phyloP scores from a whole-genome alignment of 2,888 invertebrate species.

The Thelaira solivaga region DNA sequence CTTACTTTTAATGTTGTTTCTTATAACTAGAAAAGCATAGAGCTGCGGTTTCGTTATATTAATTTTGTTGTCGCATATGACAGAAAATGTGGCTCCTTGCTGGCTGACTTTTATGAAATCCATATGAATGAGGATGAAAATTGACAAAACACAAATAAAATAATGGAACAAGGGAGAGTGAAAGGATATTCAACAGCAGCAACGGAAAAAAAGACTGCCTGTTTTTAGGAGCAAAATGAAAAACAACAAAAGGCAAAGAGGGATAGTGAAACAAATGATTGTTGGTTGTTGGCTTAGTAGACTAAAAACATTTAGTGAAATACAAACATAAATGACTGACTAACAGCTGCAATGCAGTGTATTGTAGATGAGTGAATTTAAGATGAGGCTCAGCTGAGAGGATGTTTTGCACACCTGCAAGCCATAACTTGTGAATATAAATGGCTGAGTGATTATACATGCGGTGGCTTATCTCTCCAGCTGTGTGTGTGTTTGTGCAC shows the following conservation, averaged over 20 bases:
- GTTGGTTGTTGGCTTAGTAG: too few species aligned
- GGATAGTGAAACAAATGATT: constrained; percentile 46
- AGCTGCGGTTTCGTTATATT: constrained; percentile 26
- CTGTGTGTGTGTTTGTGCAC: not conserved
- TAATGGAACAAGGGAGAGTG: not conserved
- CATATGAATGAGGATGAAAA: constrained; percentile 38
- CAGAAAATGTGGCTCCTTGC: too few species aligned
- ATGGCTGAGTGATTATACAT: constrained; percentile 43
- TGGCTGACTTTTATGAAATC: constrained; percentile 55
- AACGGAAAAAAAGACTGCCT: not conserved
- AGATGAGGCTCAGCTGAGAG: constrained; percentile 51
- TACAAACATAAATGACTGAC: constrained; percentile 35
- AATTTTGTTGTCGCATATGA: constrained; percentile 46
- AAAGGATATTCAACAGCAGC: too few species aligned
- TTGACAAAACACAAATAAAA: not conserved
- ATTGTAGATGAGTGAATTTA: not conserved
- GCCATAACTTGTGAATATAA: constrained; percentile 55
- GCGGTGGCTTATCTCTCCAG: not conserved
- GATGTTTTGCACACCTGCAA: constrained; percentile 54
- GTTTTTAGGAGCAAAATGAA: constrained; percentile 51
- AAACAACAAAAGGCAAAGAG: constrained; percentile 49
- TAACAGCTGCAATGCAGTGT: constrained; percentile 58
- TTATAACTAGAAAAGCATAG: too few species aligned
- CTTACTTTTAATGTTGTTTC: constrained; percentile 39
- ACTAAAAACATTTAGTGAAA: constrained; percentile 8